These are phyloP conservation scores for Scaptomyza parva DNA, from an alignment of 2,888 invertebrate species.

Conservation along the genomic window DNA sequence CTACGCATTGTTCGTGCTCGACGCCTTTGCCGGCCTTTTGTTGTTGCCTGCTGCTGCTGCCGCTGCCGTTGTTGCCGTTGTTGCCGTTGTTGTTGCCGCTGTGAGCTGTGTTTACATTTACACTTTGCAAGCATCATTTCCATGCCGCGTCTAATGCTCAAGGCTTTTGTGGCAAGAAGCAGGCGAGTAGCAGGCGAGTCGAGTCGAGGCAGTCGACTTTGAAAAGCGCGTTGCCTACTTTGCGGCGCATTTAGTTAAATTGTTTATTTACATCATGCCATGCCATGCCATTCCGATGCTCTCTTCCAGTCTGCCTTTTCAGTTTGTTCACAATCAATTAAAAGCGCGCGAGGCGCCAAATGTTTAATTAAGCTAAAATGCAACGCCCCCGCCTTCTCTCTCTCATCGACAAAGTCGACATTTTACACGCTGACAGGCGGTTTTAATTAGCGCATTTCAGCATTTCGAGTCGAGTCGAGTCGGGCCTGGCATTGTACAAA, in stretches of 20 bases:
- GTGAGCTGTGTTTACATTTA: conserved; percentile 76
- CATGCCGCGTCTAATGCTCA: conserved; percentile 66
- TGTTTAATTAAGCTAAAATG: conserved; percentile 80
- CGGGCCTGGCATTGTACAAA: conserved; percentile 39
- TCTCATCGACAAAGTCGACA: background rate
- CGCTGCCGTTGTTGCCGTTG: too few species aligned
- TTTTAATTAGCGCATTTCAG: conserved; percentile 63
- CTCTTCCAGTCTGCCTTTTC: conserved; percentile 47
- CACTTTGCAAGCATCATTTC: conserved; percentile 79
- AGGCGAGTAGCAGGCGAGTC: background rate
- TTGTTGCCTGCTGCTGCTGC: conserved; percentile 64
- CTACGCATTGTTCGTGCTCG: conserved; percentile 76
- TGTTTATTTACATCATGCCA: conserved; percentile 67
- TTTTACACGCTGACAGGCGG: conserved; percentile 27
- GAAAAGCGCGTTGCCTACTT: conserved; percentile 68
- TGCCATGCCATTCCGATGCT: background rate
- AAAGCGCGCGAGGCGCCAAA: conserved; percentile 75
- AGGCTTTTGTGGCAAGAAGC: conserved; percentile 53
- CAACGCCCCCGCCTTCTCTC: too few species aligned
- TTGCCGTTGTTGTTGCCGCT: conserved; percentile 3
- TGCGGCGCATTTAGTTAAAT: conserved; percentile 80
- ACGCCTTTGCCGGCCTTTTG: conserved; percentile 74
- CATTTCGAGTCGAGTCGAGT: conserved; percentile 5
- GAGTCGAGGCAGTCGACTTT: conserved; percentile 10
- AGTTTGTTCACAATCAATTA: conserved; percentile 80